phyloP scores from a whole-genome alignment of 2,888 invertebrate species.

The Suillia variegata region DNA sequence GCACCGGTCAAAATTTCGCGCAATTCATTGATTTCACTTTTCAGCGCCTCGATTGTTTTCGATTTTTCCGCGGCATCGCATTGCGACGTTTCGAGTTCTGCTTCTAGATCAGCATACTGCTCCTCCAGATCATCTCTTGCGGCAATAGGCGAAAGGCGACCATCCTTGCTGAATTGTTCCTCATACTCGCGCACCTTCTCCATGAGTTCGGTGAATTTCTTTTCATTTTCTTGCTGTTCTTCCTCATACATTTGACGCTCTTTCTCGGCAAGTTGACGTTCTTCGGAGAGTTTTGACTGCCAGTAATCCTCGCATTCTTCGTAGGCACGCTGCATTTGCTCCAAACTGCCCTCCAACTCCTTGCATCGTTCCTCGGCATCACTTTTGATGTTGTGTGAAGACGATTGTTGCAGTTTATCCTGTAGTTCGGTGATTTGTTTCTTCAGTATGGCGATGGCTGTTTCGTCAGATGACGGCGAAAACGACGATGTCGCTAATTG shows the following conservation, averaged over 20 bases:
- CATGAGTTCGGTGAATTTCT: constrained; percentile 75
- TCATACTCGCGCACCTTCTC: constrained; percentile 81
- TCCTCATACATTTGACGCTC: constrained; percentile 73
- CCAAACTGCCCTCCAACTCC: constrained; percentile 76
- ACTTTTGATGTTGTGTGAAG: constrained; percentile 15
- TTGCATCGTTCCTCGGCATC: constrained; percentile 64
- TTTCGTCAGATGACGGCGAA: constrained; percentile 37
- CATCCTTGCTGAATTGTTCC: constrained; percentile 70
- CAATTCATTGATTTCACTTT: constrained; percentile 62
- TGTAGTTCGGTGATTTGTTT: constrained; percentile 50
- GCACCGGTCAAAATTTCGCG: constrained; percentile 58
- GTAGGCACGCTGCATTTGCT: constrained; percentile 76
- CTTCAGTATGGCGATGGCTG: constrained; percentile 39
- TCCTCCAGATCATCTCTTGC: constrained; percentile 75
- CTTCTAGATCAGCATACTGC: constrained; percentile 73
- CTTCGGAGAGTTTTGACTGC: constrained; percentile 78
- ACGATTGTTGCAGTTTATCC: constrained; percentile 41
- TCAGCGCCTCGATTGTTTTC: constrained; percentile 65
- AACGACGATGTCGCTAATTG: constrained; percentile 39
- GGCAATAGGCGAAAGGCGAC: constrained; percentile 76
- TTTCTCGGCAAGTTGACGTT: constrained; percentile 71
- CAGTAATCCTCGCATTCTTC: constrained; percentile 89
- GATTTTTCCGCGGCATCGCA: constrained; percentile 65
- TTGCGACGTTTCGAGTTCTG: constrained; percentile 67
- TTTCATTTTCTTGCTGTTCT: constrained; percentile 77